A percentile compares a stretch with the other conserved stretches of the same genome.
Evolutionary conservation across 2,797 vertebrate species (phyloP).

Genomic region (Hoplostethus atlanticus): DNA sequence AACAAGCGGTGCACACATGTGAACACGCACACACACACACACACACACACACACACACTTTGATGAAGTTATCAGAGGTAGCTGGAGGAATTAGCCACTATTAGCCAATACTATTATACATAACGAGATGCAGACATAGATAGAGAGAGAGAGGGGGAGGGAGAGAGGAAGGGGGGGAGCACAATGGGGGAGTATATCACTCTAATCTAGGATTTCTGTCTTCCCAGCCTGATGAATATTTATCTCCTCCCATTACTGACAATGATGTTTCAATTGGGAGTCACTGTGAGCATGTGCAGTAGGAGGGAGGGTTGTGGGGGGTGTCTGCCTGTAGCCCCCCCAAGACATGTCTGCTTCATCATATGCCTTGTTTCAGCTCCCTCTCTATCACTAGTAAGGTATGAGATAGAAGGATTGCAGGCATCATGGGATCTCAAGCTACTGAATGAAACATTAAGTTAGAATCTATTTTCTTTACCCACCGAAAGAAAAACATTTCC

Average conservation of each 20-base stretch:
- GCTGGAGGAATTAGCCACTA: constrained; percentile 64
- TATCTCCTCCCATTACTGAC: constrained; percentile 70
- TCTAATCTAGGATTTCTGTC: constrained; percentile 72
- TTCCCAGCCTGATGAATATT: constrained; percentile 79
- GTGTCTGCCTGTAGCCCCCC: constrained; percentile 31
- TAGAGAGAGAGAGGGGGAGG: constrained; percentile 44
- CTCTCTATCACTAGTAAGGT: constrained; percentile 6
- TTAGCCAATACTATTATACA: constrained; percentile 64
- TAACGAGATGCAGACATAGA: constrained; percentile 64
- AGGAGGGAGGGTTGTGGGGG: constrained; percentile 11
- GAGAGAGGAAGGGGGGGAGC: constrained; percentile 18
- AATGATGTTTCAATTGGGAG: constrained; percentile 78
- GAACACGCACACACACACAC: background rate
- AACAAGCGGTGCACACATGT: constrained; percentile 31
- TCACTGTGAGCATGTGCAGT: constrained; percentile 56
- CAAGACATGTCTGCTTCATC: constrained; percentile 53
- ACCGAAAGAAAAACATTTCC: constrained; percentile 9
- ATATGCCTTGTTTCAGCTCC: constrained; percentile 26
- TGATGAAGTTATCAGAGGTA: constrained; percentile 70
- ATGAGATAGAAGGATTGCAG: constrained; percentile 14
- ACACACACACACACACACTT: constrained; percentile 13
- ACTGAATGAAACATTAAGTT: background rate
- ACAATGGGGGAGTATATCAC: constrained; percentile 70
- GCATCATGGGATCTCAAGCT: constrained; percentile 1
- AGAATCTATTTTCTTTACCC: background rate